Evolutionary conservation across 37 sponge, comb jelly and placozoan species (phyloP), one percentile per base, ranked within the genome.

Genomic region (Haliclona indistincta): DNA sequence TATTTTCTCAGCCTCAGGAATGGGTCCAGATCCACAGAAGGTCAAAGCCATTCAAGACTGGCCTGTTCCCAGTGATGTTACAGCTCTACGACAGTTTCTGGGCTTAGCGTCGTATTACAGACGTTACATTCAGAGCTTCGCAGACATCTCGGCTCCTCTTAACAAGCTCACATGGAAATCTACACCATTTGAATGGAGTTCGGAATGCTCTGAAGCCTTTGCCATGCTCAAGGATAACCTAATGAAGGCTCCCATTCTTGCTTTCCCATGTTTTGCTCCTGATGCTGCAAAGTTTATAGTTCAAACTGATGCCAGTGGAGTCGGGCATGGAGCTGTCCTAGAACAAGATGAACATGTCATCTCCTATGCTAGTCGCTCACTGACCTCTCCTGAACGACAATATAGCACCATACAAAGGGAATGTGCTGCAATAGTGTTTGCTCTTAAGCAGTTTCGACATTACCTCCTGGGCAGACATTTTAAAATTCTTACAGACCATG

Each of bases 31-130:
- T 49, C 54, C 49, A 10, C 29, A 60, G 15, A 84, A 84, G 51
- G 56, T 84, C 38, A 33, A 76, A 26, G 77, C 79, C 1, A 44
- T 88, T 13, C 41, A 28, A 25, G 40, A 61, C 23, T 88, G 83
- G 83, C 78, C 83, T 32, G 11, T 8, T 4, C 83, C 83, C 52
- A 77, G 42, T n/a, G 45, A 41, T 61, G 49, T 39, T 33, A 43
- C 39, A 38, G 40, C 38, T 19, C 67, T 88, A 29, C 68, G 70
- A 4, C 20, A 56, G 30, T 88, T 88, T 41, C 56, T 88, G 40
- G 89, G 72, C 42, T 73, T 88, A 10, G 74, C 79, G 35, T 82
- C 83, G 22, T 88, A 78, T 56, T 88, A 84, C 52, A n/a, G 89
- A 8, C 53, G 78, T 2, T 88, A 77, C 54, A 82, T 88, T 13